Base-by-base conservation (phyloP, 2,888 invertebrate species). In the Ophion costatus region DNA sequence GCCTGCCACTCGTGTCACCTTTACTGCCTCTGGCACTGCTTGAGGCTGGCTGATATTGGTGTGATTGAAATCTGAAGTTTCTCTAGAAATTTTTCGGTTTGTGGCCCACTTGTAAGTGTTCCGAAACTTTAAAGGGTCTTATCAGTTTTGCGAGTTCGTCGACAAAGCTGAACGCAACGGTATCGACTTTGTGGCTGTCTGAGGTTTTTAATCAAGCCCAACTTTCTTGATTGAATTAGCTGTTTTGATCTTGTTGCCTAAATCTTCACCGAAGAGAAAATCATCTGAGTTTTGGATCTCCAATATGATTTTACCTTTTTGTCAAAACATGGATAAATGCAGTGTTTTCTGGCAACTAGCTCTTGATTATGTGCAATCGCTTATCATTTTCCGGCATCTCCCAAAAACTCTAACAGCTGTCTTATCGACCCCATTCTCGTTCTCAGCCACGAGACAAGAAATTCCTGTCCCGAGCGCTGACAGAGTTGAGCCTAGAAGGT, bases 341-440 rank as follows among this genome's bases (percentile, higher is more conserved):
- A n/a, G n/a, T n/a, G n/a, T n/a, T n/a, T n/a, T n/a, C n/a, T n/a
- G n/a, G n/a, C n/a, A n/a, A n/a, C n/a, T n/a, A n/a, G n/a, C n/a
- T n/a, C n/a, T n/a, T n/a, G n/a, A n/a, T n/a, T n/a, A n/a, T n/a
- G n/a, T n/a, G n/a, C n/a, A n/a, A n/a, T n/a, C n/a, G n/a, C n/a
- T n/a, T n/a, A n/a, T n/a, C n/a, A n/a, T n/a, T n/a, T n/a, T n/a
- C n/a, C n/a, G n/a, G 11, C 7, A 11, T 45, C 45, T 10, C 45
- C 10, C 56, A 77, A 33, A 33, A 51, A 56, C 42, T 77, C 77
- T 24, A 77, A 56, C 6, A 87, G 42, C 3, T 61, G 22, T 11
- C 78, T 75, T 59, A 59, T 84, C 80, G 24, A 83, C 38, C 0
- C 75, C 71, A 10, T 84, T 84, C 20, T 77, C 79, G 1, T 84